Percentiles rank a stretch among this genome's conserved stretches.
Conservation (phyloP, 2,113 vertebrate species). For the Eurystomus gularis region DNA sequence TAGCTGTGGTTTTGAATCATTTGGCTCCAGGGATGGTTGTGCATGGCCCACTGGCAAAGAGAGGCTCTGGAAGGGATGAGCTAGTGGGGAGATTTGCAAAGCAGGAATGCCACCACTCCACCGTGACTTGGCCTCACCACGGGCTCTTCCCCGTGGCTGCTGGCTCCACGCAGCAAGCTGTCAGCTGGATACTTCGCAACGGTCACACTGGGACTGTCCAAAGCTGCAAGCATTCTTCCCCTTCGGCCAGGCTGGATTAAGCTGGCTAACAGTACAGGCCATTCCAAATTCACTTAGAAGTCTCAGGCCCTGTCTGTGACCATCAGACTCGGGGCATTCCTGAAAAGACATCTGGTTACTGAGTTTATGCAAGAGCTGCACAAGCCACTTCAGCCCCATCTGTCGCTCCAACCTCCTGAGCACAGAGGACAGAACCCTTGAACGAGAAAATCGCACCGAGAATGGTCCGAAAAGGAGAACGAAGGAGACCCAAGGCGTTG, state of each 20-base stretch:
- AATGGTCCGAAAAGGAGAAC: neutral
- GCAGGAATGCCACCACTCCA: slow-evolving; percentile 18
- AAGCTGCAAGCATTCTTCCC: neutral
- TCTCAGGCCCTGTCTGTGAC: neutral
- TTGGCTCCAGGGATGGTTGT: neutral
- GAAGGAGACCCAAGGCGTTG: accelerated
- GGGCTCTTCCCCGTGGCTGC: neutral
- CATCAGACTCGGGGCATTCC: neutral
- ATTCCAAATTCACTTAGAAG: slow-evolving; percentile 19
- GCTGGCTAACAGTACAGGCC: neutral
- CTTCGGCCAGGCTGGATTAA: neutral
- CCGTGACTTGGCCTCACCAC: neutral
- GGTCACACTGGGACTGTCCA: neutral
- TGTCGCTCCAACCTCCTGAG: neutral
- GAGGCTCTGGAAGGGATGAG: neutral
- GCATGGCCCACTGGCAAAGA: neutral
- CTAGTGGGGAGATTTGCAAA: neutral
- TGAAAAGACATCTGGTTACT: slow-evolving; percentile 33
- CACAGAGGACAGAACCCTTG: neutral
- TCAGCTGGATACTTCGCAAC: neutral
- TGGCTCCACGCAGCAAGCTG: neutral
- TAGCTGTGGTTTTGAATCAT: neutral
- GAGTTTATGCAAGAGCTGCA: neutral
- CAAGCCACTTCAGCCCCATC: slow-evolving; percentile 8
- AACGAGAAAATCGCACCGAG: neutral